These are phyloP conservation scores for Venturia canescens DNA, from an alignment of 1,140 invertebrate genomes.

Conservation along the genomic window DNA sequence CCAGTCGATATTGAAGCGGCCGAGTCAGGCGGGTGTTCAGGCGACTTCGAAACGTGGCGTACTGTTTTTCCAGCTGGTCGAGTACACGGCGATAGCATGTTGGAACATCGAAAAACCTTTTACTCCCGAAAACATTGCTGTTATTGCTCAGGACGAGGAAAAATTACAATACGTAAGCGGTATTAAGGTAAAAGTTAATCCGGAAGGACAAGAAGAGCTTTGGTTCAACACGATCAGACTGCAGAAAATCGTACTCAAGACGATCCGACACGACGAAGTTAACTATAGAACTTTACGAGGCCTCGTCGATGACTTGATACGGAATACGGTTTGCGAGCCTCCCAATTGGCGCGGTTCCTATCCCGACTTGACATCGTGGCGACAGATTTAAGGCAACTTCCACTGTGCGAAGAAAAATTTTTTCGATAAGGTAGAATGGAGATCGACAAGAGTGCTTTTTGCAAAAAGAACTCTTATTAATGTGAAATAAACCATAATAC, in stretches of 20 bases:
- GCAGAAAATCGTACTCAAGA: constrained; percentile 74
- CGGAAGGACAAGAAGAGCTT: constrained; percentile 69
- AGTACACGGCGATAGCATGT: constrained; percentile 82
- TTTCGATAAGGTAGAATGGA: not conserved
- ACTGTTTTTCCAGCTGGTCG: constrained; percentile 83
- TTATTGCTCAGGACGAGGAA: constrained; percentile 78
- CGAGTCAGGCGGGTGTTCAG: constrained; percentile 73
- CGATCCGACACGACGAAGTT: constrained; percentile 66
- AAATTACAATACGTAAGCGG: constrained; percentile 83
- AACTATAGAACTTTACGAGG: constrained; percentile 72
- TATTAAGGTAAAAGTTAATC: constrained; percentile 72
- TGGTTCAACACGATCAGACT: constrained; percentile 75
- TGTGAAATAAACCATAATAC: no score
- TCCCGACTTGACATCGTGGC: constrained; percentile 67
- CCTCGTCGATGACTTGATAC: constrained; percentile 72
- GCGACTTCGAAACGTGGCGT: constrained; percentile 77
- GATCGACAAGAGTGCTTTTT: no score
- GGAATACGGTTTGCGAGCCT: constrained; percentile 71
- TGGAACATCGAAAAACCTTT: constrained; percentile 84
- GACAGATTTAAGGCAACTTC: constrained; percentile 55
- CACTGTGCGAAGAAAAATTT: no score
- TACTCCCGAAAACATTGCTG: constrained; percentile 77
- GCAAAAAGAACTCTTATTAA: no score
- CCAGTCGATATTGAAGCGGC: constrained; percentile 70
- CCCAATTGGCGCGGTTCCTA: constrained; percentile 41